These are phyloP conservation scores for Brachionus manjavacas DNA, from an alignment of 1,140 invertebrate genomes.

Conservation along the genomic window DNA sequence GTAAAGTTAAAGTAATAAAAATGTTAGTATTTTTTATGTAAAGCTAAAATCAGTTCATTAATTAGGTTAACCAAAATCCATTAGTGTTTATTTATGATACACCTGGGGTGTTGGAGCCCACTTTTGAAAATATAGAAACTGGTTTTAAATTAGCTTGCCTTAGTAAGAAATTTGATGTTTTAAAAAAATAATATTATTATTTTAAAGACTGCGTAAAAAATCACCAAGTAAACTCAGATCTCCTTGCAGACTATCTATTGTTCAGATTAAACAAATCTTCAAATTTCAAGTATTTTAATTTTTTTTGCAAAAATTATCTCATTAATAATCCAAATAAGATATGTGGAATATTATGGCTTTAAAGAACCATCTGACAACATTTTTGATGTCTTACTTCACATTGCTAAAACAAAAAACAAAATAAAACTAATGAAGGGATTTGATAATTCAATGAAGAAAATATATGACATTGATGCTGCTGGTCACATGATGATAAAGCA, in stretches of 20 bases:
- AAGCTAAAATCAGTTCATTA: background rate
- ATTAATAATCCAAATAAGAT: background rate
- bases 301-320: background rate
- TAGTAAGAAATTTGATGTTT: background rate
- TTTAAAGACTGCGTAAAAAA: constrained; percentile 24
- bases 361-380: background rate
- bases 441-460: constrained; percentile 23
- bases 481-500: constrained; percentile 19
- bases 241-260: constrained; percentile 35
- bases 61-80: background rate
- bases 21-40: background rate
- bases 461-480: constrained; percentile 23
- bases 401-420: constrained; percentile 9
- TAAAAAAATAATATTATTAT: too few relatives aligned
- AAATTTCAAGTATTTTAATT: constrained; percentile 23
- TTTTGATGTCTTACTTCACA: constrained; percentile 14
- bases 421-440: background rate
- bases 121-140: constrained; percentile 27
- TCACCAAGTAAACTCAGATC: constrained; percentile 33
- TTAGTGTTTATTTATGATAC: constrained; percentile 27
- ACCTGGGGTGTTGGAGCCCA: constrained; percentile 40
- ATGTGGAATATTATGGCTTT: constrained; percentile 25
- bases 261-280: constrained; percentile 17
- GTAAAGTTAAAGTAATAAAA: constrained; percentile 9
- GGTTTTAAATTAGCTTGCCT: constrained; percentile 39